Evolutionary conservation across 2,113 vertebrate species (phyloP).

Genomic region (Corythoichthys haematopterus): DNA sequence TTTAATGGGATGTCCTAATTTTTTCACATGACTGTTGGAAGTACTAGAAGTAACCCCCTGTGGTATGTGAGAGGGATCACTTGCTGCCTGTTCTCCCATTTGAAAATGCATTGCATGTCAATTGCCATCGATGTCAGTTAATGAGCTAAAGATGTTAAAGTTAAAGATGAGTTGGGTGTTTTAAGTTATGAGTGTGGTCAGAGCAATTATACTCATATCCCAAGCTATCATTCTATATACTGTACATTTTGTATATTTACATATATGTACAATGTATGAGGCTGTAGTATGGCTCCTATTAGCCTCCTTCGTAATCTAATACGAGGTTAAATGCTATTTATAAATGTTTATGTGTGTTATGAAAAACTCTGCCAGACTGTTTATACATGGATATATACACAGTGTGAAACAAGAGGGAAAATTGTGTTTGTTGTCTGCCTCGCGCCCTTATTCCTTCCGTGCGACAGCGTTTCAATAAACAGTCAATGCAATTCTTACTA

Average conservation of each 20-base stretch:
- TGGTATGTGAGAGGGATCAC: too few relatives aligned
- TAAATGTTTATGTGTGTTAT: conserved; percentile 81
- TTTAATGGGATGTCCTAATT: too few relatives aligned
- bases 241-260: not conserved
- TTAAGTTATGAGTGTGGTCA: too few relatives aligned
- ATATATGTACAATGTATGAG: conserved; percentile 33
- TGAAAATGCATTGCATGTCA: too few relatives aligned
- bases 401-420: conserved; percentile 47
- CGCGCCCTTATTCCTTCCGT: conserved; percentile 59
- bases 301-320: conserved; percentile 71
- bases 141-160: too few relatives aligned
- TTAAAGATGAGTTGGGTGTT: too few relatives aligned
- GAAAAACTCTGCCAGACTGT: conserved; percentile 67
- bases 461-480: conserved; percentile 67
- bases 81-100: too few relatives aligned
- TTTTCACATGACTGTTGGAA: too few relatives aligned
- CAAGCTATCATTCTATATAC: too few relatives aligned
- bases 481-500: conserved; percentile 43
- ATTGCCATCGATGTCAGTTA: too few relatives aligned
- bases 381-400: conserved; percentile 28
- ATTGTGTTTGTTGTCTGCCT: conserved; percentile 44
- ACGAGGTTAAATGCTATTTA: conserved; percentile 79
- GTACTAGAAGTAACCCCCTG: too few relatives aligned
- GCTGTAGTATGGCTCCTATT: conserved; percentile 72
- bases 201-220: too few relatives aligned